Base-by-base conservation (phyloP, 2,888 invertebrate genomes). In the Notodonta dromedarius region DNA sequence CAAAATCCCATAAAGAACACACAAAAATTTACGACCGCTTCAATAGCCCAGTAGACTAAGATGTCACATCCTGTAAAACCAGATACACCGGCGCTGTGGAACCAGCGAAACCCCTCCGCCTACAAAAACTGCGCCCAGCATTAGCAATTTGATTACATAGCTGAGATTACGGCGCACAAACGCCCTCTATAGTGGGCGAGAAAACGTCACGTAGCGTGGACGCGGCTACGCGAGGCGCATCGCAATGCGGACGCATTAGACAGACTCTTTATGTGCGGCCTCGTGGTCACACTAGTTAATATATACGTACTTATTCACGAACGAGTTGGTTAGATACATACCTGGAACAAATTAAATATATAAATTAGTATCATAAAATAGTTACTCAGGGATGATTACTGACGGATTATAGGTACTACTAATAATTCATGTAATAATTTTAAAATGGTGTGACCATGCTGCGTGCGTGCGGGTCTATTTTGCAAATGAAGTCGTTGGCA, bases 141-240 rank as follows among this genome's bases (percentile, higher is more conserved):
- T 82, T 80, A 82, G 72, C 81, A 84, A 85, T 83, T 80, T 77
- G 84, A 87, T 86, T 75, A 78, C 76, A 76, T 78, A 69, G 71
- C 65, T 68, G 80, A 83, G 85, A 86, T 86, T 84, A 81, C 74
- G 69, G 65, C 61, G 71, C 71, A 69, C 72, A 67, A 77, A 77
- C 84, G 80, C 84, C 85, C 83, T 77, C 79, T 82, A 62, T 67
- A 69, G 83, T 79, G 76, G 78, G 82, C 80, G 80, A 78, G 76
- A 82, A 79, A 81, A 78, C 81, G 77, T 82, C 88, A 86, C 86
- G 86, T 87, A 79, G 59, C 57, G 57, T 59, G 70, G 65, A 85
- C 83, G 83, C 24, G 24, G 24, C 24, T 24, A 24, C 24, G 24
- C 77, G 78, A 58, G 59, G 61, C 62, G 86, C 80, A 86, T 87